phyloP scores from a whole-genome alignment of 2,113 vertebrate genomes.

The Coracopsis vasa region DNA sequence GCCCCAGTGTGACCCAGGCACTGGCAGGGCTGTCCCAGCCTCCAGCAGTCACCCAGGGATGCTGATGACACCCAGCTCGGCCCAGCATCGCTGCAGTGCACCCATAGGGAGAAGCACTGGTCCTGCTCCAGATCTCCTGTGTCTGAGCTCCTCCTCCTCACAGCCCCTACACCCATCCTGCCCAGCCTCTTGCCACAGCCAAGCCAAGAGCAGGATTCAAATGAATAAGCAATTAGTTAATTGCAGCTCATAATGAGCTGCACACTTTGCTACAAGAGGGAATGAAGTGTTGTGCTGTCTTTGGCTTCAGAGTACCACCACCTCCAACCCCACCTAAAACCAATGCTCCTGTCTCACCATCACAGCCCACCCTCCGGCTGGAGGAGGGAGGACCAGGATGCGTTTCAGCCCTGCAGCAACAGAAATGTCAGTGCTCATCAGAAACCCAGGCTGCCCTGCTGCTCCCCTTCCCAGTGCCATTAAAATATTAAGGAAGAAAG shows the following conservation, averaged over 20 bases:
- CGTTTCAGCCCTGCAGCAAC: background rate
- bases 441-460: background rate
- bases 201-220: background rate
- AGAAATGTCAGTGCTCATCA: background rate
- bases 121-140: background rate
- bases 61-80: accelerated
- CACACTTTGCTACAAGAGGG: background rate
- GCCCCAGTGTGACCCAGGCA: accelerated
- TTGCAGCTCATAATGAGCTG: background rate
- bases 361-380: background rate
- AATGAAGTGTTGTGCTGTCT: background rate
- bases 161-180: background rate
- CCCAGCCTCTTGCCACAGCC: accelerated
- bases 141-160: background rate
- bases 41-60: accelerated
- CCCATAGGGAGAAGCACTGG: accelerated
- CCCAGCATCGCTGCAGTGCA: background rate
- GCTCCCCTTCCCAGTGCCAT: background rate
- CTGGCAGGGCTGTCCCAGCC: accelerated
- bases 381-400: background rate
- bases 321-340: background rate
- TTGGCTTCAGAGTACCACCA: background rate
- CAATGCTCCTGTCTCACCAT: accelerated
- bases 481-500: conserved; percentile 1
- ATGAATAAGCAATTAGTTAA: background rate